These are phyloP conservation scores for Platysteira castanea DNA, from an alignment of 2,113 vertebrate genomes.

Conservation along the genomic window DNA sequence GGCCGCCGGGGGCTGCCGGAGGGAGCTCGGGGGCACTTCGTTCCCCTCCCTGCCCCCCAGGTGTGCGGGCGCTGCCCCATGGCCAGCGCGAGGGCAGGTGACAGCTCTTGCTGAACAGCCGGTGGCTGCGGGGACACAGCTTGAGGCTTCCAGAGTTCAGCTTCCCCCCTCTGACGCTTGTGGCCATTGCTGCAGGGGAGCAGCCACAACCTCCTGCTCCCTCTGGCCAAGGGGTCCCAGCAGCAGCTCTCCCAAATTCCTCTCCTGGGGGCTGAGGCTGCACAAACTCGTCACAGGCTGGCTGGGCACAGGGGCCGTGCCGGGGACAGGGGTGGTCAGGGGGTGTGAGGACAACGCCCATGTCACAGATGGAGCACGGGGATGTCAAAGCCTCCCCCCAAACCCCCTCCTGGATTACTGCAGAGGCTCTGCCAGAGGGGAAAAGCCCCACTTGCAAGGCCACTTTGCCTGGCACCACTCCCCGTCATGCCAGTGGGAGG, in stretches of 20 bases:
- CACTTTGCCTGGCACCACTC: not conserved
- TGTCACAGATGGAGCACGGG: not conserved
- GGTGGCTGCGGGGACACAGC: not conserved
- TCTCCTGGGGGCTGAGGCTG: not conserved
- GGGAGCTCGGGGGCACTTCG: not conserved
- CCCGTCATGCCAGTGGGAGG: not conserved
- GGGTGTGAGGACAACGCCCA: accelerated
- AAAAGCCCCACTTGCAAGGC: accelerated
- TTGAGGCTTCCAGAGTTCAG: not conserved
- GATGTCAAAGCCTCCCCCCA: not conserved
- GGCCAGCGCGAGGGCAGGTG: accelerated
- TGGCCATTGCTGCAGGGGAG: not conserved
- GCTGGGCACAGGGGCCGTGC: not conserved
- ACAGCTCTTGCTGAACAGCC: accelerated
- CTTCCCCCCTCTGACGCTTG: accelerated
- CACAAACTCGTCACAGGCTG: not conserved
- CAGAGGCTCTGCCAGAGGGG: not conserved
- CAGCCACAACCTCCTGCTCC: not conserved
- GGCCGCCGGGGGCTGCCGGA: not conserved
- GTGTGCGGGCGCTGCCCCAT: not conserved
- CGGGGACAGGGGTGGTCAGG: not conserved
- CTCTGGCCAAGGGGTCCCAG: not conserved
- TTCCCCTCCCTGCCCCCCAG: not conserved
- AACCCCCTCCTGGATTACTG: not conserved
- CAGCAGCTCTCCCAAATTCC: not conserved